Evolutionary conservation across 2,113 vertebrate genomes (phyloP), one percentile per base, ranked within the genome.

Genomic region (Bagarius yarrelli): DNA sequence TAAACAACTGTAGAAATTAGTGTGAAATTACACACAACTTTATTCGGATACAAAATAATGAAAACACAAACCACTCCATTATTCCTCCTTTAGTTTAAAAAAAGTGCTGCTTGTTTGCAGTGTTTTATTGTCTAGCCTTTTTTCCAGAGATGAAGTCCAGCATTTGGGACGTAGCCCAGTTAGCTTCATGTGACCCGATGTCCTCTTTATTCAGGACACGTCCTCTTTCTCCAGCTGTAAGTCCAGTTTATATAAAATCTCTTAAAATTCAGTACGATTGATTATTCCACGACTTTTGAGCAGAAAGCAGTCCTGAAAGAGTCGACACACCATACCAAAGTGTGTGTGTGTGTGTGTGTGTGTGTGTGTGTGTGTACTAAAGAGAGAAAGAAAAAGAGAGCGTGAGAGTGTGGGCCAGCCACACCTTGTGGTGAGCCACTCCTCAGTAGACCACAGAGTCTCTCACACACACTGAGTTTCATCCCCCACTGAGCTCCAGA

Each of bases 371-470:
- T 30, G 71, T 13, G 70, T 61, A 27, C 13, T 2, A 25, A 23
- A 25, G 59, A 61, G 21, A 12, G 50, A 53, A n/a, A 11, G 50
- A 30, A 27, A 53, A n/a, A 32, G 50, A 11, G 67, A 47, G 69
- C 27, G 44, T 52, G 16, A 12, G 44, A 71, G 44, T 52, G 16
- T 27, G 47, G 25, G 47, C 21, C 25, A 82, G 59, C 67, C 76
- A 78, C 67, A 63, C 67, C 81, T 73, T 73, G 81, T 78, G 81
- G 76, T 83, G 57, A 78, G 76, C 66, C 81, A 71, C 66, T 78
- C 76, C 66, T 55, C 66, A 55, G 53, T 44, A 67, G 63, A 67
- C 61, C 30, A n/a, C 52, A 56, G 44, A 32, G 23, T 52, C 34
- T 63, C 36, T 34, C 21, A 71, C 78, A 71, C 55, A 34, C 78